phyloP scores from a whole-genome alignment of 1,140 invertebrate genomes.

The Myzus persicae region DNA sequence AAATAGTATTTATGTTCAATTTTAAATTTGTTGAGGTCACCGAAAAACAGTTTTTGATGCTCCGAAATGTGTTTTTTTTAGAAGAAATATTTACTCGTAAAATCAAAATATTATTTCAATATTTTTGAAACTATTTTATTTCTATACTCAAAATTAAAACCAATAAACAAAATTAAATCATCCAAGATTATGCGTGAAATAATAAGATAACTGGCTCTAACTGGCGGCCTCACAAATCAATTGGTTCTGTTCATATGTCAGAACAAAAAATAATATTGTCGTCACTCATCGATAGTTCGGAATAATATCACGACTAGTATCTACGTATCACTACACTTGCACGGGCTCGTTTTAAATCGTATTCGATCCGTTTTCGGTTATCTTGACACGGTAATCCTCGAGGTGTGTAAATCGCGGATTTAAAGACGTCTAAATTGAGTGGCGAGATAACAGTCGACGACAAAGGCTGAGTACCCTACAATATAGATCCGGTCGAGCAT shows the following conservation, averaged over 20 bases:
- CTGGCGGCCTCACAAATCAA: not conserved
- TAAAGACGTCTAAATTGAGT: conserved; percentile 28
- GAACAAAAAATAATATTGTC: not conserved
- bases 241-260: not conserved
- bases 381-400: conserved; percentile 25
- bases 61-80: not conserved
- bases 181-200: not conserved
- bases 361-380: conserved; percentile 35
- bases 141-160: not conserved
- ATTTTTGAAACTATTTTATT: not conserved
- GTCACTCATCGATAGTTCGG: not conserved
- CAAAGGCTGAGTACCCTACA: not conserved
- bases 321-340: not conserved
- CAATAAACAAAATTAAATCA: not conserved
- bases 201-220: not conserved
- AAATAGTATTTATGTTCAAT: not conserved
- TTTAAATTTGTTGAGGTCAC: no score
- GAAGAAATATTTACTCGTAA: not conserved
- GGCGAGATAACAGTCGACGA: conserved; percentile 23
- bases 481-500: not conserved
- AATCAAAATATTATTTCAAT: no score
- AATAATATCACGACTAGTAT: not conserved
- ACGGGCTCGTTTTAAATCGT: conserved; percentile 3
- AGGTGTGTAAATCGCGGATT: conserved; percentile 35
- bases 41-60: not conserved